These are phyloP conservation scores for Cairina moschata DNA, from an alignment of 2,113 vertebrate genomes.

Conservation along the genomic window DNA sequence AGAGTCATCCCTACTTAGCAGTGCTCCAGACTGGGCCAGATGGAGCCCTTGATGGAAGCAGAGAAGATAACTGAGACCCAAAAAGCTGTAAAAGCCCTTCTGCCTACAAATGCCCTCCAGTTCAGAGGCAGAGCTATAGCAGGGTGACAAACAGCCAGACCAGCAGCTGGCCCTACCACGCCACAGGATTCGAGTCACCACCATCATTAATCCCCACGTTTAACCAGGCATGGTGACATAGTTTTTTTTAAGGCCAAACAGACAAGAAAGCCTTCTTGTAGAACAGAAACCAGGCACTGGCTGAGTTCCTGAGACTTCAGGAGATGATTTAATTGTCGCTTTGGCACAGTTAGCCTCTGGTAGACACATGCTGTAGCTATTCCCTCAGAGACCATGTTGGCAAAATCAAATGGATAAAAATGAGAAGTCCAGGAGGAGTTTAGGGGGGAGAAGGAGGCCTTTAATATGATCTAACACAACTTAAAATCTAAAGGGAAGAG, in stretches of 20 bases:
- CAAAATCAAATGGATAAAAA: slow-evolving; percentile 45
- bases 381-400: background rate
- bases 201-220: background rate
- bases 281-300: background rate
- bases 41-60: background rate
- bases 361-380: slow-evolving; percentile 4
- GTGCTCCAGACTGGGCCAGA: background rate
- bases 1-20: background rate
- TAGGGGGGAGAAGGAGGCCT: background rate
- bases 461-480: slow-evolving; percentile 1
- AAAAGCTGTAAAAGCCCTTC: background rate
- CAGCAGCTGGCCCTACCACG: background rate
- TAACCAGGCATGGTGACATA: background rate
- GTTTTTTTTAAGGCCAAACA: background rate
- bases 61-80: background rate
- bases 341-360: slow-evolving; percentile 28
- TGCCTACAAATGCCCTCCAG: background rate
- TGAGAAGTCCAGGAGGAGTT: background rate
- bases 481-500: slow-evolving; percentile 20
- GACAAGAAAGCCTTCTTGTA: background rate
- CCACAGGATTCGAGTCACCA: background rate
- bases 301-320: slow-evolving; percentile 26
- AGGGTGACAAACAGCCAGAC: background rate
- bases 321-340: slow-evolving; percentile 34
- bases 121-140: background rate